A percentile compares a stretch with the other conserved stretches of the same genome.
Conservation (phyloP, 2,888 invertebrate genomes). For the Portevinia maculata region DNA sequence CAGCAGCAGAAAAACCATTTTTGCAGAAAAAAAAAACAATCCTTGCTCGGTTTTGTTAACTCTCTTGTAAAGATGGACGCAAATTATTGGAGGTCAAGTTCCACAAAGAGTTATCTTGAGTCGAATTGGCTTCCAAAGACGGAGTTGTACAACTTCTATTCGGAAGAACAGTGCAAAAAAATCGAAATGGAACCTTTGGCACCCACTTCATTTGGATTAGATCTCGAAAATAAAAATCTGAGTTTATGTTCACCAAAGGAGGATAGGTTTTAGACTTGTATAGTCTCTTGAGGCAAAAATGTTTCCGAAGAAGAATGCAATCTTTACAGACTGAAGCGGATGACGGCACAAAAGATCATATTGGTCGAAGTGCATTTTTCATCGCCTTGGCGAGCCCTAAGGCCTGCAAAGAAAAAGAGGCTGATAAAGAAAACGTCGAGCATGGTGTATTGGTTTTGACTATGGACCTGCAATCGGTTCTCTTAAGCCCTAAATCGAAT, state of each 20-base stretch:
- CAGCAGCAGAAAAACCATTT: constrained; percentile 1
- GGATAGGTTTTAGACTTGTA: not conserved
- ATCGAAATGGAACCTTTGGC: constrained; percentile 1
- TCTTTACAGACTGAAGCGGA: not conserved
- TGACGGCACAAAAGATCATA: too few relatives aligned
- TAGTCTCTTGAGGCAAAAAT: not conserved
- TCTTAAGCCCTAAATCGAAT: too few relatives aligned
- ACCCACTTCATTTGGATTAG: not conserved
- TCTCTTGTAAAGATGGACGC: not conserved
- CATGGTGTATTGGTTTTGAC: not conserved
- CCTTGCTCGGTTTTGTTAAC: not conserved
- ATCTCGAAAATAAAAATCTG: not conserved
- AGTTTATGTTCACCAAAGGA: not conserved
- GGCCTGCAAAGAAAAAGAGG: constrained; percentile 1
- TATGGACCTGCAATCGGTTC: too few relatives aligned
- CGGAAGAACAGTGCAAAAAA: constrained; percentile 33
- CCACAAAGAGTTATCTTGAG: constrained; percentile 27
- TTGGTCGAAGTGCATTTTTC: too few relatives aligned
- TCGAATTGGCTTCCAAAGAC: constrained; percentile 15
- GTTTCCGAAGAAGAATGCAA: not conserved
- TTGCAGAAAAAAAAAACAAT: constrained; percentile 6
- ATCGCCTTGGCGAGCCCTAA: too few relatives aligned
- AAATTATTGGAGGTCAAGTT: constrained; percentile 4
- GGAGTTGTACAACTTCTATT: constrained; percentile 11
- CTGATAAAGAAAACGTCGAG: not conserved